Base-by-base conservation (phyloP, 92 coral and sea anemone species). In the Heteractis magnifica region DNA sequence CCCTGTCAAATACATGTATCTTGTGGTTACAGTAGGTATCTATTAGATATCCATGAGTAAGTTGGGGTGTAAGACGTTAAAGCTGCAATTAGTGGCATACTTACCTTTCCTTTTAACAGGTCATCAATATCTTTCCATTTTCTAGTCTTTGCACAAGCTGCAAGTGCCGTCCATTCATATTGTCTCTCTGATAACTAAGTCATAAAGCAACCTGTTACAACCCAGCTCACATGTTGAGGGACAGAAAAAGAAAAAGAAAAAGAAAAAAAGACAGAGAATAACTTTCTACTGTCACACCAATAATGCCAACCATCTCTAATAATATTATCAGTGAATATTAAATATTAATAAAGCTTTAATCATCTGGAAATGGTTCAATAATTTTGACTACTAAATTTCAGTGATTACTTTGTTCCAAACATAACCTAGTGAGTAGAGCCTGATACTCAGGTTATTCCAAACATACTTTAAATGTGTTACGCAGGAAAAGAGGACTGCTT, bases 101-200 rank as follows among this genome's bases (percentile, higher is more conserved):
- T 44, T 51, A 93, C 99, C 92, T 96, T 96, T 68, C 92, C 93
- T 13, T 86, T 90, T 10, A 96, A 92, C 82, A 94, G 85, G 52
- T 88, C 92, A 62, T 96, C 99, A 76, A 96, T 88, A 23, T 92
- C 93, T 75, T 75, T 88, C 99, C 99, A 96, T 85, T 89, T 91
- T 77, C 90, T 88, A 13, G 92, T 81, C 75, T 89, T 87, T 49
- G 94, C 96, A 85, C 94, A 79, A 20, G 99, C 87, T 14, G 91
- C 85, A 44, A 96, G 77, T 51, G 92, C 93, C 3, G 97, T 94
- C 99, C 99, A 96, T 78, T 96, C 99, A 75, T 80, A 93, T 78
- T 96, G 99, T 76, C 92, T 96, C 26, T 92, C 98, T 77, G 96
- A 83, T 52, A 96, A 62, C 99, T 96, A 83, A 44, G 51, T 53